Base-by-base conservation (phyloP, 2,113 vertebrate genomes). In the Ginglymostoma cirratum region DNA sequence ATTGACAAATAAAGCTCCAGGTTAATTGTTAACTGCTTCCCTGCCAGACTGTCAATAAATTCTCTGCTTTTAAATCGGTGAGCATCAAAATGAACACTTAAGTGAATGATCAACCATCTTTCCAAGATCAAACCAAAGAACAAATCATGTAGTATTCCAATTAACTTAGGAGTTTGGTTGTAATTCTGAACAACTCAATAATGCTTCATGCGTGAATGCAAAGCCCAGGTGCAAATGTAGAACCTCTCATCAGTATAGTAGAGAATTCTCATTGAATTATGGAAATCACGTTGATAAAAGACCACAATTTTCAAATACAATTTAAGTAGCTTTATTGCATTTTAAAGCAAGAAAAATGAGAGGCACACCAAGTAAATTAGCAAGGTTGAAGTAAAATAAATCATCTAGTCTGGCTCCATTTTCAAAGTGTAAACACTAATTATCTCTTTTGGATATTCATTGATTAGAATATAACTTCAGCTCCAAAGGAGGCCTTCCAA, bases 121-220 rank as follows among this genome's bases (percentile, higher is more conserved):
- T 30, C 48, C 52, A 30, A 61, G 48, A 90, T 90, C 30, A 90
- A 90, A 90, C 61, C 27, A 15, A 65, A 55, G 34, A 90, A 90
- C 14, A 55, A 17, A 24, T 86, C 42, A 48, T 19, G 24, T 8
- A 23, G 23, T 7, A 30, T 30, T 89, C 45, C 86, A 55, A 65
- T 90, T 65, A 90, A 61, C 4, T 90, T 65, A 65, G 85, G 10
- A 55, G 6, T 83, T 48, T 87, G 85, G 24, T 87, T 30, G 12
- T 89, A 89, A 92, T 65, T 55, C 30, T 65, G 87, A 61, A 92
- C 45, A 61, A 92, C 65, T 61, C 87, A 92, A 61, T 34, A 92
- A 65, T 34, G n/a, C 55, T 92, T 65, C 87, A 34, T 19, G 52
- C 15, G 65, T n/a, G 87, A 92, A 65, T 92, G 27, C 27, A n/a